These are phyloP conservation scores for Lytechinus variegatus DNA, from an alignment of 35 echinoderm and acorn worm species.

Conservation along the genomic window DNA sequence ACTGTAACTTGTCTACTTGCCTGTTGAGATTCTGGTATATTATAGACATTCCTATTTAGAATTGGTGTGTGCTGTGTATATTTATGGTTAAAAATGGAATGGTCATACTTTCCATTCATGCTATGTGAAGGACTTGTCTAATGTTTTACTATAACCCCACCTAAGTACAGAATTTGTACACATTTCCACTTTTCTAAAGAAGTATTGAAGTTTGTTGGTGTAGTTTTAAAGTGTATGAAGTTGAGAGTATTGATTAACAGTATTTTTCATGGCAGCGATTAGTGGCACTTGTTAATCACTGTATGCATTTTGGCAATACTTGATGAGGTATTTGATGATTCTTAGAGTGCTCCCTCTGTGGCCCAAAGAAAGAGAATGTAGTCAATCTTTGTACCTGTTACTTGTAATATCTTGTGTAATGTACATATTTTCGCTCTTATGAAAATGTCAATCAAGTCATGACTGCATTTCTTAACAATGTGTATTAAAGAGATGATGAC, in stretches of 20 bases:
- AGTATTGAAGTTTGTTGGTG: neutral
- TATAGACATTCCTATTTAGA: neutral
- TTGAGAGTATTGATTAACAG: too few species aligned
- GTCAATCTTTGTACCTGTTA: neutral
- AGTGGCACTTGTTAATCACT: too few species aligned
- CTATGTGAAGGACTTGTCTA: neutral
- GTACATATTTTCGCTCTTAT: neutral
- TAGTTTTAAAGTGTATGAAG: too few species aligned
- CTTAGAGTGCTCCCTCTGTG: neutral
- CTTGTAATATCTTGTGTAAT: neutral
- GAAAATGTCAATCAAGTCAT: neutral
- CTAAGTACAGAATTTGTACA: neutral
- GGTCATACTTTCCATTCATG: too few species aligned
- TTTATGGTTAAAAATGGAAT: neutral
- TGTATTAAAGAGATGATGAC: neutral
- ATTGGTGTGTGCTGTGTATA: neutral
- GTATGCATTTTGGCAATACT: too few species aligned
- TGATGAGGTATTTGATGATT: neutral
- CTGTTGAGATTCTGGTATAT: neutral
- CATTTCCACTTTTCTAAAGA: neutral
- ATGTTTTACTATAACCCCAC: neutral
- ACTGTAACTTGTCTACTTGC: neutral
- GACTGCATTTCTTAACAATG: neutral
- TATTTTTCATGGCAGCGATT: too few species aligned
- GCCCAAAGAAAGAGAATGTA: neutral